Percentiles rank a stretch among this genome's conserved stretches.
Conservation (phyloP, 2,797 vertebrate species). For the Sciaenops ocellatus region DNA sequence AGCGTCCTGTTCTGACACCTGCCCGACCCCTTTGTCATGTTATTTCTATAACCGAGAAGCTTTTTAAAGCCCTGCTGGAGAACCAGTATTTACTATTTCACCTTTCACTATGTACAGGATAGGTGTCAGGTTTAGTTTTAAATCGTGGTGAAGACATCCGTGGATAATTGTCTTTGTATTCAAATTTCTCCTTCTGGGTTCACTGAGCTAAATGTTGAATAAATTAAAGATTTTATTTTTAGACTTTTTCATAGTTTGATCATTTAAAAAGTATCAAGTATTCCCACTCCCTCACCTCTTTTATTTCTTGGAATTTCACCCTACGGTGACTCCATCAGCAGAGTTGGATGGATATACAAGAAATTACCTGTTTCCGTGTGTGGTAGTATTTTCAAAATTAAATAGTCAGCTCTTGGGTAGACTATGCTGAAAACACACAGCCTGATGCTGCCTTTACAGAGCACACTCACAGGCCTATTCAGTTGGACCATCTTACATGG, state of each 20-base stretch:
- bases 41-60: constrained; percentile 1
- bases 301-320: constrained; percentile 11
- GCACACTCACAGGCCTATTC: constrained; percentile 28
- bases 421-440: constrained; percentile 8
- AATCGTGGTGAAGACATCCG: neutral
- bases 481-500: neutral
- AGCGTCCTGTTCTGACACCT: constrained; percentile 7
- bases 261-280: neutral
- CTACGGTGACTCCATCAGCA: neutral
- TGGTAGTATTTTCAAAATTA: constrained; percentile 15
- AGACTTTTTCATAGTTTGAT: neutral
- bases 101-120: neutral
- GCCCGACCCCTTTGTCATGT: constrained; percentile 12
- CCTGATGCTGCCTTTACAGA: neutral
- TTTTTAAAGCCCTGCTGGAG: constrained; percentile 20
- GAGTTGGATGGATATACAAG: neutral
- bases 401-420: constrained; percentile 10
- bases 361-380: neutral
- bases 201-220: neutral
- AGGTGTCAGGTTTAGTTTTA: neutral
- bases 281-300: neutral
- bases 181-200: neutral
- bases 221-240: neutral
- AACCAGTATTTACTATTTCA: constrained; percentile 16
- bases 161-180: neutral